phyloP scores from a whole-genome alignment of 35 echinoderm and acorn worm genomes.

The Patiria miniata region DNA sequence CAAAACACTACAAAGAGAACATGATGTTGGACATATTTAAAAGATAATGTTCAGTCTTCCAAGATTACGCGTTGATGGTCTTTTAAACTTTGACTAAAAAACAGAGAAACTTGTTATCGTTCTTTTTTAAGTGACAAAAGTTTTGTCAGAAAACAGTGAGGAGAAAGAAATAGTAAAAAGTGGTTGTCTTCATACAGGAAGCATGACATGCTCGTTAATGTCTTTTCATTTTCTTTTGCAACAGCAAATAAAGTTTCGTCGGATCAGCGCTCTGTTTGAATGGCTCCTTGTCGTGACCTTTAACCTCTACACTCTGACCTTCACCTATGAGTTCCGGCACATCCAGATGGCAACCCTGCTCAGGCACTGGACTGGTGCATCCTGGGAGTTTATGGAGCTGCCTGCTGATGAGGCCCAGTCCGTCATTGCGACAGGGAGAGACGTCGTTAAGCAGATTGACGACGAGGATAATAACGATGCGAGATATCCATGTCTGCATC shows the following conservation, averaged over 20 bases:
- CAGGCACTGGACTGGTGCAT: slow-evolving; percentile 5
- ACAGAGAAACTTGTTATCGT: too few relatives aligned
- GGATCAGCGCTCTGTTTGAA: slow-evolving; percentile 52
- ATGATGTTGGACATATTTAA: too few relatives aligned
- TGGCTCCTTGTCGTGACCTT: slow-evolving; percentile 55
- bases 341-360: slow-evolving; percentile 31
- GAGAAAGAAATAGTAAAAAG: background rate
- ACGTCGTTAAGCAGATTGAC: background rate
- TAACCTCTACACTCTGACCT: slow-evolving; percentile 57
- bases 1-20: too few relatives aligned
- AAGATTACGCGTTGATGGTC: too few relatives aligned
- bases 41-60: too few relatives aligned
- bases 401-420: background rate
- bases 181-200: too few relatives aligned
- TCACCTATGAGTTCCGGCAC: slow-evolving; percentile 45
- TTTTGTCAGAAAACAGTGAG: background rate
- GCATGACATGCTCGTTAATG: too few relatives aligned
- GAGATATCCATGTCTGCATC: background rate
- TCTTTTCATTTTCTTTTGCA: background rate
- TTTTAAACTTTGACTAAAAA: too few relatives aligned
- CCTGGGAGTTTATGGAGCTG: slow-evolving; percentile 39
- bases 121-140: too few relatives aligned
- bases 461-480: background rate
- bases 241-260: slow-evolving; percentile 49
- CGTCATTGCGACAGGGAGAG: background rate